A percentile compares a stretch with the other conserved stretches of the same genome.
These are phyloP conservation scores for Sebastes elongatus DNA, from an alignment of 2,797 vertebrate species.

Conservation along the genomic window DNA sequence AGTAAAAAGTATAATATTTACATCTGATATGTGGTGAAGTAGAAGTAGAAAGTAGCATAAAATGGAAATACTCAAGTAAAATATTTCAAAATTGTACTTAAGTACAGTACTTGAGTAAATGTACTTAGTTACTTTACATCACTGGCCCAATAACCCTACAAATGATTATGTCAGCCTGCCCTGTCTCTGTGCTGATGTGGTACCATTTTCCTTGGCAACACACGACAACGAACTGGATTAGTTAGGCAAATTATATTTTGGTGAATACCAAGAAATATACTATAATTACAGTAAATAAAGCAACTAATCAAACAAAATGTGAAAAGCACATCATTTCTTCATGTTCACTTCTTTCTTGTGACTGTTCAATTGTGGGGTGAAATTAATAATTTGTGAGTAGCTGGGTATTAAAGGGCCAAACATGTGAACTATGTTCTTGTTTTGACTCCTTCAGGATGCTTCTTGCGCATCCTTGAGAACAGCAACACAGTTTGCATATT, in stretches of 20 bases:
- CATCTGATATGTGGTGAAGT: no score
- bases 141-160: neutral
- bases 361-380: neutral
- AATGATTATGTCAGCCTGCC: neutral
- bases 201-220: neutral
- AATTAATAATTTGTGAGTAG: neutral
- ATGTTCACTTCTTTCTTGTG: neutral
- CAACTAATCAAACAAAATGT: neutral
- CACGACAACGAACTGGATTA: neutral
- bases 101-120: no score
- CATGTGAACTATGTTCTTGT: constrained; percentile 1
- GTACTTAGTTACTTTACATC: no score
- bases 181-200: neutral
- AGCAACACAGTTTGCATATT: constrained; percentile 86
- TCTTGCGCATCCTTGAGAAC: constrained; percentile 85
- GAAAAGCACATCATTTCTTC: neutral
- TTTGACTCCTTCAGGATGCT: constrained; percentile 84
- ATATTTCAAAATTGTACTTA: no score
- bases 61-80: no score
- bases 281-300: neutral
- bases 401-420: neutral
- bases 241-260: neutral
- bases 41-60: no score
- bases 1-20: no score
- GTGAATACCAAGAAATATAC: neutral